Base-by-base conservation (phyloP, 2,797 vertebrate species). In the Mormyrus hasselquistii region DNA sequence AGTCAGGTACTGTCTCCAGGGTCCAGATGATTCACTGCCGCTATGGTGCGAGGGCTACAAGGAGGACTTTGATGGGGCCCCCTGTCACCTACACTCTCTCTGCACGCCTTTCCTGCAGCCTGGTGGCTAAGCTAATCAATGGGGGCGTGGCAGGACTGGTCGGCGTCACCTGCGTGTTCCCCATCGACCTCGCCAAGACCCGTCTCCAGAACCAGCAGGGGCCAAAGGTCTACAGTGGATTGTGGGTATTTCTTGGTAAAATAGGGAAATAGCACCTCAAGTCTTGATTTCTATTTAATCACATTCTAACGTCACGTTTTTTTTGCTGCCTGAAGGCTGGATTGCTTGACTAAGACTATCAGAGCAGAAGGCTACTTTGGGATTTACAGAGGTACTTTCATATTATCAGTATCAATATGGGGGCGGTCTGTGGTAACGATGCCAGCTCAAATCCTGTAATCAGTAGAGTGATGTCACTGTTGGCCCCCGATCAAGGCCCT, bases 201-300 rank as follows among this genome's bases (percentile, higher is more conserved):
- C 96, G 97, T 87, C 96, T 98, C 34, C 97, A 98, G 93, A 98
- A 98, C 93, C 97, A 98, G 94, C 97, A 97, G 91, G 97, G 96
- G 0, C 93, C 94, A 90, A 94, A 94, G 53, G 92, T 96, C 92
- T 98, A 98, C 94, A 96, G 92, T 88, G 97, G 97, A 93, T 96
- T 98, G 97, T 98, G 95, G 95, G 97, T 97, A 86, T 29, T 86
- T 38, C 52, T 55, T 57, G 34, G 25, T 52, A 8, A 59, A 87
- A 44, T 12, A n/a, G 16, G 12, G 10, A 50, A 38, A 87, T 59
- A 9, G 41, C 2, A 16, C 16, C 47, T 49, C n/a, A 29, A 49
- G 79, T 14, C 47, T 82, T 41, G 14, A 19, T 29, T 52, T 53
- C 69, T 9, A 9, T 65, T 2, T 25, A 52, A 86, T 34, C 5